phyloP scores from a whole-genome alignment of 2,797 vertebrate genomes.

The Leuciscus waleckii region DNA sequence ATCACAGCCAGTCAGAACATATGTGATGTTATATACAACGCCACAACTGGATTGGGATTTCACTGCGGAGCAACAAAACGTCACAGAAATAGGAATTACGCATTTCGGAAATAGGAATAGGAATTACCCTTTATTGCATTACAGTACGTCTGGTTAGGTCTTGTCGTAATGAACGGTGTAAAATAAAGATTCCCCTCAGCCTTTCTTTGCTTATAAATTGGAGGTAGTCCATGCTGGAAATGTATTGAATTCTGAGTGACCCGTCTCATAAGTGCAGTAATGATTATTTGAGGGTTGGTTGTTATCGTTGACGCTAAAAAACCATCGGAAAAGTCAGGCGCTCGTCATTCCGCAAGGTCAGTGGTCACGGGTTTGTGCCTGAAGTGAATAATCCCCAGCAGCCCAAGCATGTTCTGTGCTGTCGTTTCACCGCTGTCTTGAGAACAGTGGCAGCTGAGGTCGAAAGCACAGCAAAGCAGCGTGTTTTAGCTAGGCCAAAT shows the following conservation, averaged over 20 bases:
- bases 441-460: constrained; percentile 73
- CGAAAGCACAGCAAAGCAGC: constrained; percentile 59
- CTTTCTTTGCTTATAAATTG: background rate
- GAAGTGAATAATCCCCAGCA: constrained; percentile 73
- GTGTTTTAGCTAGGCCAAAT: constrained; percentile 76
- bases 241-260: background rate
- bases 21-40: background rate
- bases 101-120: too few relatives aligned
- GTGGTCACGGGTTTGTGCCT: constrained; percentile 69
- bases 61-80: background rate
- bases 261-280: background rate
- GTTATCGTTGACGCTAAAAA: background rate
- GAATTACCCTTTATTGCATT: background rate
- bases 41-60: background rate
- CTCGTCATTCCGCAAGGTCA: constrained; percentile 70
- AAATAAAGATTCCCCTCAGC: background rate
- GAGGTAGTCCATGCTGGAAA: background rate
- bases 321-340: constrained; percentile 12
- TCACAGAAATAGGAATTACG: background rate
- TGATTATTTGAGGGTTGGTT: constrained; percentile 9
- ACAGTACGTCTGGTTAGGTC: background rate
- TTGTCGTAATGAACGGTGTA: background rate
- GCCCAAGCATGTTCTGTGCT: constrained; percentile 62
- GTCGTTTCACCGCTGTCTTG: constrained; percentile 71
- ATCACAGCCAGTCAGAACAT: background rate